These are phyloP conservation scores for Elaphurus davidianus DNA, from an alignment of 2,113 vertebrate genomes.

Conservation along the genomic window DNA sequence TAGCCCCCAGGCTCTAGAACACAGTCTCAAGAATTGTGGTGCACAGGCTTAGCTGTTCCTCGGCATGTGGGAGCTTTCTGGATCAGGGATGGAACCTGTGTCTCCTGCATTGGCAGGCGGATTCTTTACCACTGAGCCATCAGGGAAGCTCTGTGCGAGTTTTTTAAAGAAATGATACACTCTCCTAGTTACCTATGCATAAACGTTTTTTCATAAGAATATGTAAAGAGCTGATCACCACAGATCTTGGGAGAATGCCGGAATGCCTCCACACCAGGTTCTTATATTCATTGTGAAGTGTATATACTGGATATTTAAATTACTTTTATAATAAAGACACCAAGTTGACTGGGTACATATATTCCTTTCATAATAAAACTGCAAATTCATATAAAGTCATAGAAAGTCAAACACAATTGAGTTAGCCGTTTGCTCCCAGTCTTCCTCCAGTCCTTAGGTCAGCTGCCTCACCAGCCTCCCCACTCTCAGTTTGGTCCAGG, in stretches of 20 bases:
- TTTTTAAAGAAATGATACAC: background rate
- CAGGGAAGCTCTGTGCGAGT: background rate
- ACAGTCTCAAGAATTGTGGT: background rate
- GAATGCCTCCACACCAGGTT: background rate
- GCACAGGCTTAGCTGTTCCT: background rate
- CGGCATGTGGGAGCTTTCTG: background rate
- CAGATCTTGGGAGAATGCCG: background rate
- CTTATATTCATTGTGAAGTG: background rate
- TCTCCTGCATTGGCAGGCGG: background rate
- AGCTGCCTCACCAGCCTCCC: background rate
- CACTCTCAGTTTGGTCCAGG: background rate
- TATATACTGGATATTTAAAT: background rate
- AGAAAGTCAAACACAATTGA: background rate
- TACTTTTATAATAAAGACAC: background rate
- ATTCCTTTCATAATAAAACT: background rate
- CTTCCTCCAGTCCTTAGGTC: background rate
- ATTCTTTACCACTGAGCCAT: background rate
- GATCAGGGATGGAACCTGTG: background rate
- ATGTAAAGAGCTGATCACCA: background rate
- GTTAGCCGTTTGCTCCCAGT: background rate
- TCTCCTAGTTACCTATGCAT: background rate
- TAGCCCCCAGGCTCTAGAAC: background rate
- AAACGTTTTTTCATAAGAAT: background rate
- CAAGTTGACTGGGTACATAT: background rate
- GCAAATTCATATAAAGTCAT: constrained; percentile 4